These are phyloP conservation scores for Madoqua kirkii DNA, from an alignment of 2,113 vertebrate genomes.

Conservation along the genomic window DNA sequence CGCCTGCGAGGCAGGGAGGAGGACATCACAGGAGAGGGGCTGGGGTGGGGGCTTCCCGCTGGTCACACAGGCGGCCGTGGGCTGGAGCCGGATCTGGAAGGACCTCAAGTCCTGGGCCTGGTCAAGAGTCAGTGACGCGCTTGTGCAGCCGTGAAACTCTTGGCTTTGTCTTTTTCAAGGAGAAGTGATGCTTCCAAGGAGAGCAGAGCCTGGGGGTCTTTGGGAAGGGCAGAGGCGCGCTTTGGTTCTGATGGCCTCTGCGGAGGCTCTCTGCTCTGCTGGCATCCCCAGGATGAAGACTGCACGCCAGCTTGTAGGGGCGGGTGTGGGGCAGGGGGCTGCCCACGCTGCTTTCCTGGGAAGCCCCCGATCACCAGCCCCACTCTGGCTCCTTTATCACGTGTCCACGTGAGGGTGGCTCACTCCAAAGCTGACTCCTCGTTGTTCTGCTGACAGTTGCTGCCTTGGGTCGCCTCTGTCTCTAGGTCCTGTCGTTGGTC, in stretches of 20 bases:
- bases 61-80: not conserved
- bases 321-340: not conserved
- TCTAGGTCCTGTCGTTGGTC: not conserved
- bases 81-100: not conserved
- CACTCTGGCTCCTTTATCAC: not conserved
- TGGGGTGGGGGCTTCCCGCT: too few relatives aligned
- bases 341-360: not conserved
- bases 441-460: not conserved
- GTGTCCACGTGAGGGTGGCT: not conserved
- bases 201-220: not conserved
- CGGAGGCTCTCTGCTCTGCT: not conserved
- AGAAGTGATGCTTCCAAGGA: not conserved
- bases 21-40: rapidly evolving
- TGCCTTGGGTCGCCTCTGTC: not conserved
- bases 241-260: not conserved
- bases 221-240: not conserved
- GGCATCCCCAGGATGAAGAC: not conserved
- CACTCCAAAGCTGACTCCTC: not conserved
- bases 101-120: too few relatives aligned
- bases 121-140: not conserved
- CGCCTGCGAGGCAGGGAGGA: not conserved
- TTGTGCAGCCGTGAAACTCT: not conserved
- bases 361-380: not conserved
- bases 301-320: not conserved
- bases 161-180: not conserved